Conservation (phyloP, 2,797 vertebrate species). For the Taeniopygia guttata region DNA sequence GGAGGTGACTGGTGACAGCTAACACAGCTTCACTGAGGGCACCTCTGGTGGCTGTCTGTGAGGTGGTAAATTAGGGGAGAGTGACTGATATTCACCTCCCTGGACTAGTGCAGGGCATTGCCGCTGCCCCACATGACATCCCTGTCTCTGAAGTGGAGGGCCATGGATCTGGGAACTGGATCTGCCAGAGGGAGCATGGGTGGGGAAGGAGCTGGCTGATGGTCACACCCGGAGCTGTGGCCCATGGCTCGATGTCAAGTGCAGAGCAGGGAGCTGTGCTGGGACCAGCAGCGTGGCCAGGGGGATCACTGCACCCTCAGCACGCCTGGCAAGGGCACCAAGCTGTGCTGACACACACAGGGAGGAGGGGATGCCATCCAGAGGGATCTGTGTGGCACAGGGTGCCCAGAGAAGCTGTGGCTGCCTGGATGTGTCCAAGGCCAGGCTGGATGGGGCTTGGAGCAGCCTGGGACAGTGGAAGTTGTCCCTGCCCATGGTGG, state of each 20-base stretch:
- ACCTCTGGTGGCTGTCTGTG: fast-evolving
- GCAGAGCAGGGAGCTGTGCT: neutral
- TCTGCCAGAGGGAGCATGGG: no score
- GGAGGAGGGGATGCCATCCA: neutral
- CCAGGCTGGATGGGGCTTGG: fast-evolving
- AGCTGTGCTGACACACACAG: neutral
- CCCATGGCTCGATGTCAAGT: fast-evolving
- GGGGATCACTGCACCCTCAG: neutral
- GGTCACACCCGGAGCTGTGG: neutral
- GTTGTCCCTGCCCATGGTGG: neutral
- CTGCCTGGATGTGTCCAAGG: neutral
- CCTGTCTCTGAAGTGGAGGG: neutral
- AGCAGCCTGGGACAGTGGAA: fast-evolving
- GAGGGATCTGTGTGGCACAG: neutral
- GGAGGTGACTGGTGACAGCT: neutral
- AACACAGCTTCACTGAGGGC: neutral
- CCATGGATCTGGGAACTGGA: fast-evolving
- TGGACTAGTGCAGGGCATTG: neutral
- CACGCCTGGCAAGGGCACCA: fast-evolving
- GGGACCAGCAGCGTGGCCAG: neutral
- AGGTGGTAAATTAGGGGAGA: neutral
- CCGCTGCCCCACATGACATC: no score
- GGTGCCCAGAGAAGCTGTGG: neutral
- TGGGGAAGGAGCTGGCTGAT: neutral
- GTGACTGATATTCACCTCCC: neutral